phyloP scores from a whole-genome alignment of 2,113 vertebrate genomes.

The Raja brachyura region DNA sequence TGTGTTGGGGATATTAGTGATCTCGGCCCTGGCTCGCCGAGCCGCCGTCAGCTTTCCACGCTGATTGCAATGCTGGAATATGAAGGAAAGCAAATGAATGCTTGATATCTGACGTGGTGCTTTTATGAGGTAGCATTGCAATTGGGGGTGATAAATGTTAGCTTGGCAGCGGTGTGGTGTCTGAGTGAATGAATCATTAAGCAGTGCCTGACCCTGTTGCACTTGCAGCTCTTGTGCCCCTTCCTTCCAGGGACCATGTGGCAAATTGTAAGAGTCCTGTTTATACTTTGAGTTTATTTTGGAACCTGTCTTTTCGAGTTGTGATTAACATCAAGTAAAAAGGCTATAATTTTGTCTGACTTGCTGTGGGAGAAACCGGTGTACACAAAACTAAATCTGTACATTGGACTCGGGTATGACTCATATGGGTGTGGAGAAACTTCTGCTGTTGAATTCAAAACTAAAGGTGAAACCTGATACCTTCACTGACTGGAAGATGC shows the following conservation, averaged over 20 bases:
- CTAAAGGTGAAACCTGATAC: constrained; percentile 18
- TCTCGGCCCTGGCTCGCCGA: too few relatives aligned
- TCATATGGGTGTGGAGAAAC: neutral
- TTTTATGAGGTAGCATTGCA: too few relatives aligned
- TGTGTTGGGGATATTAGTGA: too few relatives aligned
- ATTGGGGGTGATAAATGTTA: too few relatives aligned
- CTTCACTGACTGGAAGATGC: neutral
- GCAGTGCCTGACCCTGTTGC: neutral
- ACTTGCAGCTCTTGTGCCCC: neutral
- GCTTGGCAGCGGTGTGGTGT: too few relatives aligned
- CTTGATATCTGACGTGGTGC: neutral
- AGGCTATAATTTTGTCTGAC: neutral
- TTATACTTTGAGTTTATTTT: neutral
- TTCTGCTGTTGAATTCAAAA: neutral
- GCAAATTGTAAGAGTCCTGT: neutral
- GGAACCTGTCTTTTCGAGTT: neutral
- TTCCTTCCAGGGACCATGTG: neutral
- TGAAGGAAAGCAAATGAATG: neutral
- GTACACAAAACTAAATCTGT: neutral
- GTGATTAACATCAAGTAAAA: neutral
- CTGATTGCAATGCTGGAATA: neutral
- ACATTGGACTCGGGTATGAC: neutral
- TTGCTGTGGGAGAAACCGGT: neutral
- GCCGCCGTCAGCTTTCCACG: too few relatives aligned
- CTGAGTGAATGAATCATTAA: neutral